Percentiles rank a stretch among this genome's conserved stretches.
phyloP scores from a whole-genome alignment of 2,797 vertebrate species.

The Sitta carolinensis region DNA sequence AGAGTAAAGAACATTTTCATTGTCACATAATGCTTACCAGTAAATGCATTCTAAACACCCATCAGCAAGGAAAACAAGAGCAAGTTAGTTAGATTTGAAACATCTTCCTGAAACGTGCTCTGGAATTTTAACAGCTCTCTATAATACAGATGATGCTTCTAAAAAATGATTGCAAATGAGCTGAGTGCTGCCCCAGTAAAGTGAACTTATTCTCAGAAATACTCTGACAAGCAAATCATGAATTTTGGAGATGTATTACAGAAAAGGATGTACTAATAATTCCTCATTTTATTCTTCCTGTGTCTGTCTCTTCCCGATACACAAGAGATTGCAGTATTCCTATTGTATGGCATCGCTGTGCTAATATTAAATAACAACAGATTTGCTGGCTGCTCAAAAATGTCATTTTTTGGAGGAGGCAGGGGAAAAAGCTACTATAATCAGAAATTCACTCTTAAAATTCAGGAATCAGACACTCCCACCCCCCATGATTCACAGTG shows the following conservation, averaged over 20 bases:
- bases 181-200: conserved; percentile 7
- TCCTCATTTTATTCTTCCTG: background rate
- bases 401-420: background rate
- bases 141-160: background rate
- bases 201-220: conserved; percentile 5
- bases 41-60: background rate
- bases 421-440: background rate
- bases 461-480: conserved; percentile 7
- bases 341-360: background rate
- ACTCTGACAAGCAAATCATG: conserved; percentile 4
- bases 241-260: background rate
- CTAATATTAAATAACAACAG: conserved; percentile 25
- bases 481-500: background rate
- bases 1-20: background rate
- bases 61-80: background rate
- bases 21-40: background rate
- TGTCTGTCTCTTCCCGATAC: background rate
- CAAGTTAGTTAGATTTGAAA: conserved; percentile 1
- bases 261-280: background rate
- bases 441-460: background rate
- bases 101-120: background rate
- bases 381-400: background rate
- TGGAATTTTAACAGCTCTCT: conserved; percentile 41
- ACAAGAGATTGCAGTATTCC: conserved; percentile 27
- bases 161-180: background rate